A percentile compares a stretch with the other conserved stretches of the same genome.
Evolutionary conservation across 2,113 vertebrate species (phyloP).

Genomic region (Ochotona curzoniae): DNA sequence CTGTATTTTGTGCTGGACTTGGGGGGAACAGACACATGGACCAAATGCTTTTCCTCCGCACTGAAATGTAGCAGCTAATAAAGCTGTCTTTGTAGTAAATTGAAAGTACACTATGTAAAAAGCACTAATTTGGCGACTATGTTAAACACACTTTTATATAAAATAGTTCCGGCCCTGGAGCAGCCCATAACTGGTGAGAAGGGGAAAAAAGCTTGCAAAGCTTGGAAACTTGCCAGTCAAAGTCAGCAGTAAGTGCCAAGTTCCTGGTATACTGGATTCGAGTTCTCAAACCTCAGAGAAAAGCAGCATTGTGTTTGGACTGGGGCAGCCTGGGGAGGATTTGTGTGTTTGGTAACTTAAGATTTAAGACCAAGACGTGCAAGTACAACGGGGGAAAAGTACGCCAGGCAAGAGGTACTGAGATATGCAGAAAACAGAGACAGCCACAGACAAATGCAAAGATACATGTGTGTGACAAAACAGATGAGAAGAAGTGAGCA

Average conservation of each 20-base stretch:
- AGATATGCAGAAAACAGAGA: neutral
- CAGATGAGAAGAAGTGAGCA: neutral
- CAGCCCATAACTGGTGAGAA: slow-evolving; percentile 56
- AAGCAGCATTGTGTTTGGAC: neutral
- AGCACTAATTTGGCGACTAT: slow-evolving; percentile 78
- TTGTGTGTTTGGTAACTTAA: neutral
- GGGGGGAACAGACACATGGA: slow-evolving; percentile 43
- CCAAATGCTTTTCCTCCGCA: slow-evolving; percentile 58
- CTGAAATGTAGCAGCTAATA: slow-evolving; percentile 71
- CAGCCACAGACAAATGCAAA: neutral
- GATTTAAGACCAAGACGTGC: neutral
- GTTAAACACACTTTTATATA: slow-evolving; percentile 77
- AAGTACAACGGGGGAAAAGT: neutral
- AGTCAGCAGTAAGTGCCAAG: slow-evolving; percentile 43
- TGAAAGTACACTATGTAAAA: slow-evolving; percentile 73
- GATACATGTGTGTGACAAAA: neutral
- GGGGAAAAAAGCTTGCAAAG: slow-evolving; percentile 1
- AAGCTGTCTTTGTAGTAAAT: slow-evolving; percentile 75
- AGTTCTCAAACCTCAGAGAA: neutral
- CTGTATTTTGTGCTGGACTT: slow-evolving; percentile 72
- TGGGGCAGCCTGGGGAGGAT: neutral
- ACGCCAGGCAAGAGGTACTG: neutral
- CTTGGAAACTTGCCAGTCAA: slow-evolving; percentile 53
- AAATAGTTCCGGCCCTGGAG: slow-evolving; percentile 73
- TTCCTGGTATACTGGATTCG: neutral